Evolutionary conservation across 2,797 vertebrate species (phyloP), one percentile per base, ranked within the genome.

Genomic region (Esox lucius): DNA sequence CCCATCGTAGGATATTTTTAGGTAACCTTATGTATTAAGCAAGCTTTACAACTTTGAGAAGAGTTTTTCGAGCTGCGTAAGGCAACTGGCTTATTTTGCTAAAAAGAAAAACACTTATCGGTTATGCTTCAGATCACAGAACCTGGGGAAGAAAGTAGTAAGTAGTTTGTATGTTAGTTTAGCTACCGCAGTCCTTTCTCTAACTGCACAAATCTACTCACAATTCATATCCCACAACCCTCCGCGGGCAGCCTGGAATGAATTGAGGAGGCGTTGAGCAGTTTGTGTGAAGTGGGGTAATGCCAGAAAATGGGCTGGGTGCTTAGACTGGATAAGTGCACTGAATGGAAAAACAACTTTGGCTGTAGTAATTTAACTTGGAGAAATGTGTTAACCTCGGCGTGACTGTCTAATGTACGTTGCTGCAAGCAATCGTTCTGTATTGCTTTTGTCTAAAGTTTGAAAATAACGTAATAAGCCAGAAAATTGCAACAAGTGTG

Each of bases 171-270:
- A 59, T 24, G 0, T 59, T 24, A 19, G 11, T 26, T 4, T 4
- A 22, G 5, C 39, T 46, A 46, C 39, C 39, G 39, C 39, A 59
- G 9, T 24, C 1, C 12, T 61, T 61, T 22, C 12, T 24, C 22
- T 24, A 22, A 56, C 19, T 8, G 53, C n/a, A 53, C 7, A 11
- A 22, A 11, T 56, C 12, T 22, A 22, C 51, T 59, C 8, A 59
- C 56, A 9, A 13, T 61, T 26, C 56, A 1, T 12, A 26, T 82
- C 83, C 83, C 81, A 85, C 73, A 83, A 83, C 73, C 72, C 83
- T 76, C 71, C 67, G 76, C 77, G 70, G 42, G 31, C 42, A 33
- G 33, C 26, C 33, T 33, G 72, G 75, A 74, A 53, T 72, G 75
- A 48, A 65, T 35, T 9, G 46, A 35, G 56, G 70, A 75, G 76